phyloP scores from a whole-genome alignment of 2,888 invertebrate genomes.

The Erebia aethiops region DNA sequence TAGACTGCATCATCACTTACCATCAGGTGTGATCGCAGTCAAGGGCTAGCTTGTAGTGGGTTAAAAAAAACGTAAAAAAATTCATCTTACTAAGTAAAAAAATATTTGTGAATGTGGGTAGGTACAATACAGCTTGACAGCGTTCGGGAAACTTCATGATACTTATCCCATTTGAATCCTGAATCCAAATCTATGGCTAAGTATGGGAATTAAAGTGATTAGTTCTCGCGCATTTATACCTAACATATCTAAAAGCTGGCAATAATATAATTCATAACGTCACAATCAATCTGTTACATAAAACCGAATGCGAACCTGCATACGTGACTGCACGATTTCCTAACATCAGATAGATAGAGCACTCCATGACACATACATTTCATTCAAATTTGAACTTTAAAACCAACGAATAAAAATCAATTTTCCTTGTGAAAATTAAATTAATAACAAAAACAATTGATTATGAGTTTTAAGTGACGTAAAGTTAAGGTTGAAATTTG shows the following conservation, averaged over 20 bases:
- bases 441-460: not conserved
- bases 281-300: conserved; percentile 34
- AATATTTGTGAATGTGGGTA: too few relatives aligned
- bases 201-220: not conserved
- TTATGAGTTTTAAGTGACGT: not conserved
- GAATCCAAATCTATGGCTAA: too few relatives aligned
- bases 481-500: conserved; percentile 13
- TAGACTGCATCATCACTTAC: too few relatives aligned
- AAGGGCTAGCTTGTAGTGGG: too few relatives aligned
- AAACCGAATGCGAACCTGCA: conserved; percentile 31
- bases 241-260: conserved; percentile 3
- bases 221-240: not conserved
- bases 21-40: too few relatives aligned
- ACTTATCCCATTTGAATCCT: too few relatives aligned
- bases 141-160: too few relatives aligned
- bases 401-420: conserved; percentile 3
- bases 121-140: too few relatives aligned
- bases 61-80: too few relatives aligned
- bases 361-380: not conserved
- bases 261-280: conserved; percentile 33
- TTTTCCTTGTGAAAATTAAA: conserved; percentile 12
- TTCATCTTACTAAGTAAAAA: too few relatives aligned
- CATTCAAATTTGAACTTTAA: conserved; percentile 22
- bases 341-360: conserved; percentile 28
- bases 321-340: conserved; percentile 34